A percentile compares a stretch with the other conserved stretches of the same genome.
These are phyloP conservation scores for Nesidiocoris tenuis DNA, from an alignment of 2,888 invertebrate genomes.

Conservation along the genomic window DNA sequence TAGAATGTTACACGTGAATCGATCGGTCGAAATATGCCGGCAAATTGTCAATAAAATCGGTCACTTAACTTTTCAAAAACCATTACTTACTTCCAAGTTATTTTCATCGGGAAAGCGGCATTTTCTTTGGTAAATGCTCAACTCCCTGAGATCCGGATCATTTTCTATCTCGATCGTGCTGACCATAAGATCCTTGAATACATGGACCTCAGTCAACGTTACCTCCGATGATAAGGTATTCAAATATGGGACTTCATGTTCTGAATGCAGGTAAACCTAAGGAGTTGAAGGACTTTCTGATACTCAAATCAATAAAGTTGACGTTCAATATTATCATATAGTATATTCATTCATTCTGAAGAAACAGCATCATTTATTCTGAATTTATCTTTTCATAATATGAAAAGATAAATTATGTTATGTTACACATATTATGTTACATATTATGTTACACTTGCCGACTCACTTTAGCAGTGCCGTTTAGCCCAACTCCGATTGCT, in stretches of 20 bases:
- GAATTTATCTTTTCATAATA: too few relatives aligned
- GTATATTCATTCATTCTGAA: too few relatives aligned
- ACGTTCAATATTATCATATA: too few relatives aligned
- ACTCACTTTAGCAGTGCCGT: slow-evolving; percentile 21
- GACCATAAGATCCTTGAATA: slow-evolving; percentile 55
- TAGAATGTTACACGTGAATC: slow-evolving; percentile 59
- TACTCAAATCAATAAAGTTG: too few relatives aligned
- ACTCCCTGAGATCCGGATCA: slow-evolving; percentile 63
- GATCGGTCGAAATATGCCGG: too few relatives aligned
- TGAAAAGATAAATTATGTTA: too few relatives aligned
- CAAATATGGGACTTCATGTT: slow-evolving; percentile 68
- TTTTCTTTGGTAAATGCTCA: slow-evolving; percentile 65
- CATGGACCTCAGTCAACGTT: slow-evolving; percentile 62
- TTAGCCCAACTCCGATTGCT: slow-evolving; percentile 3
- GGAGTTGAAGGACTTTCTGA: too few relatives aligned
- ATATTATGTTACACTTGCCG: too few relatives aligned
- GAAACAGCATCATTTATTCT: too few relatives aligned
- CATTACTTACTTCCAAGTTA: slow-evolving; percentile 52
- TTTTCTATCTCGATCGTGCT: slow-evolving; percentile 64
- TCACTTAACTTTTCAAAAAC: too few relatives aligned
- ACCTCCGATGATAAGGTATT: slow-evolving; percentile 66
- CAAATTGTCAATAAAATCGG: too few relatives aligned
- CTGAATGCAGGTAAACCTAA: slow-evolving; percentile 64
- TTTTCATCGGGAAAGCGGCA: slow-evolving; percentile 65
- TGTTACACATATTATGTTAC: too few relatives aligned